These are phyloP conservation scores for Spheniscus mendiculus DNA, from an alignment of 2,113 vertebrate species.

Conservation along the genomic window DNA sequence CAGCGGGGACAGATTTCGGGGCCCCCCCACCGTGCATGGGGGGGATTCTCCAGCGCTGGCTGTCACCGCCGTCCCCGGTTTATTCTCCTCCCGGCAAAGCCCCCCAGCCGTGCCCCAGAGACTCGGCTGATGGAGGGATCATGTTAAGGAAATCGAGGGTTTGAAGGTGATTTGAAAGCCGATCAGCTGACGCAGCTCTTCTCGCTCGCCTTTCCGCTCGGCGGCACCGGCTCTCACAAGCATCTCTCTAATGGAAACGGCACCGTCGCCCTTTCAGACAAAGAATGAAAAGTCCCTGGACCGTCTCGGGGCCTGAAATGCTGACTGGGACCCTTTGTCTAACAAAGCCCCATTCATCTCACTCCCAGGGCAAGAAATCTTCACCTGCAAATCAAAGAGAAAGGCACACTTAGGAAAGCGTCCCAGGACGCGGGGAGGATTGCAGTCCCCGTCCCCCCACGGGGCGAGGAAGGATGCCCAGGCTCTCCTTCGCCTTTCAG, in stretches of 20 bases:
- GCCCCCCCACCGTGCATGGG: background rate
- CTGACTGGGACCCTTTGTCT: conserved; percentile 63
- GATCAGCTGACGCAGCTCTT: conserved; percentile 71
- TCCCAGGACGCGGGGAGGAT: fast-evolving
- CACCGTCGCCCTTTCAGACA: conserved; percentile 41
- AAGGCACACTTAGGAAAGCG: background rate
- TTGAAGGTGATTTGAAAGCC: conserved; percentile 75
- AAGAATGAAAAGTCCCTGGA: background rate
- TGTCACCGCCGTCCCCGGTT: background rate
- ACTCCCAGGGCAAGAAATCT: conserved; percentile 51
- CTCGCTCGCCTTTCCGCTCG: conserved; percentile 57
- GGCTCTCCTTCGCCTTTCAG: background rate
- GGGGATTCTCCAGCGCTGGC: background rate
- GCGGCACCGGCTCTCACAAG: conserved; percentile 34
- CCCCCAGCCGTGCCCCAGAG: conserved; percentile 33
- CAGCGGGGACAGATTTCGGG: background rate
- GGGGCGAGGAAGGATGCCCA: background rate
- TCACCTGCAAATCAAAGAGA: conserved; percentile 73
- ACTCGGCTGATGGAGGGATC: conserved; percentile 17
- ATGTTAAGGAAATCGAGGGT: conserved; percentile 69
- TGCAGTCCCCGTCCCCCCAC: fast-evolving
- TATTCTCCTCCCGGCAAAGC: conserved; percentile 13
- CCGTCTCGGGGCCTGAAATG: background rate
- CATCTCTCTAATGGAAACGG: conserved; percentile 41
- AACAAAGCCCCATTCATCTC: conserved; percentile 40